Percentiles rank a stretch among this genome's conserved stretches.
Conservation (phyloP, 37 sponge, comb jelly and placozoan genomes). For the Theonella swinhoei region DNA sequence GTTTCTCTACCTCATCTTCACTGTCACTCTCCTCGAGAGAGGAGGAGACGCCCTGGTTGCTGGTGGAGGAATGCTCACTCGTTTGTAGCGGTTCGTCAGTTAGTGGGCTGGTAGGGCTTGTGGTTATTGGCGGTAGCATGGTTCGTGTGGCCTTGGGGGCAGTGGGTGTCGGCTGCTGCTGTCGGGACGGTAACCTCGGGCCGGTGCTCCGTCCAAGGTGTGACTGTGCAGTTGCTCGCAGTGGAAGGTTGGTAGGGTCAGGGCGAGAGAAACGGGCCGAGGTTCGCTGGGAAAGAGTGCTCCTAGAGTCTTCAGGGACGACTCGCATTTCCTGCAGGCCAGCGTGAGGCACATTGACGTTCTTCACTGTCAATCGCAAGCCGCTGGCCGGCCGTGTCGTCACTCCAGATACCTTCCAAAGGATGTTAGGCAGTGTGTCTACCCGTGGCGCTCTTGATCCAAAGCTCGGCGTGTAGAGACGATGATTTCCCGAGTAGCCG, state of each 20-base stretch:
- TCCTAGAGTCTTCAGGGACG: not conserved
- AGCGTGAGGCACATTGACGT: not conserved
- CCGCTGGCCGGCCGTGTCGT: constrained; percentile 3
- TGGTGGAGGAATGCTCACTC: not conserved
- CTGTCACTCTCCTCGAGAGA: not conserved
- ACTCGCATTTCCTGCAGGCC: not conserved
- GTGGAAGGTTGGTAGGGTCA: not conserved
- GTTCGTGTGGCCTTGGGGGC: not conserved
- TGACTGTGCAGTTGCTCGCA: not conserved
- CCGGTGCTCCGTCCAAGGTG: not conserved
- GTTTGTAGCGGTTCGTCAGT: not conserved
- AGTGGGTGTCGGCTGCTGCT: too few species aligned
- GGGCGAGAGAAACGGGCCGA: constrained; percentile 8
- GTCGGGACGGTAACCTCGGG: not conserved
- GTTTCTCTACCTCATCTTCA: not conserved
- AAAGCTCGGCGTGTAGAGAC: not conserved
- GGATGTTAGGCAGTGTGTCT: not conserved
- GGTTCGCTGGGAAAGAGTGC: constrained; percentile 8
- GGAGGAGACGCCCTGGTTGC: not conserved
- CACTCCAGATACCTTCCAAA: not conserved
- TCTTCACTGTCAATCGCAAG: not conserved
- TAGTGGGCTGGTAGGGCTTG: not conserved
- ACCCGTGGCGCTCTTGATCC: not conserved
- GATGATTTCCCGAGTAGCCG: not conserved
- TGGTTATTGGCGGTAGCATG: not conserved